These are phyloP conservation scores for Antigone vipio DNA, from an alignment of 2,113 vertebrate species.

Conservation along the genomic window DNA sequence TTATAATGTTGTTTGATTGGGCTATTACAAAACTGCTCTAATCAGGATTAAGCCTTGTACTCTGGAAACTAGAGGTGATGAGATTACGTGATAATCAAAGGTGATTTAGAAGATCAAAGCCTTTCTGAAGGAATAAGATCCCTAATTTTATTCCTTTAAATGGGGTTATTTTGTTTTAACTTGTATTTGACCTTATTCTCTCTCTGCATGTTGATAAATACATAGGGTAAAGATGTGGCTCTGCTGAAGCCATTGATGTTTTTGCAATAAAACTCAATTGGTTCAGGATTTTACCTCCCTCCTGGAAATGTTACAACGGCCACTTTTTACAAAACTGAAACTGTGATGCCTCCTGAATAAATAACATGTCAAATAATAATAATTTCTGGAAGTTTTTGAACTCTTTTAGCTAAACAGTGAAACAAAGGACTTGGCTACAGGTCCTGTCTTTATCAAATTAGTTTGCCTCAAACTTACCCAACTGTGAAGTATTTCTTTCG, in stretches of 20 bases:
- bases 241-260: not conserved
- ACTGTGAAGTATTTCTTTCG: not conserved
- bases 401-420: not conserved
- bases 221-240: not conserved
- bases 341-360: not conserved
- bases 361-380: not conserved
- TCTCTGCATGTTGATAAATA: not conserved
- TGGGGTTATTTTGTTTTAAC: not conserved
- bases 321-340: not conserved
- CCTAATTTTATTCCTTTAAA: not conserved
- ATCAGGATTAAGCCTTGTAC: constrained; percentile 42
- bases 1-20: not conserved
- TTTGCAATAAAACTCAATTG: not conserved
- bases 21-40: constrained; percentile 18
- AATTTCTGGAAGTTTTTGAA: not conserved
- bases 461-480: not conserved
- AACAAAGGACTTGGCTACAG: not conserved
- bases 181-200: not conserved
- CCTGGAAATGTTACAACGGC: not conserved
- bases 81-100: constrained; percentile 32
- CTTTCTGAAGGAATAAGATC: not conserved
- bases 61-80: constrained; percentile 19
- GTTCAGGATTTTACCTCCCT: not conserved
- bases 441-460: not conserved
- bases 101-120: constrained; percentile 53